Conservation (phyloP, 2,113 vertebrate species). For the Pterocles burchelli region DNA sequence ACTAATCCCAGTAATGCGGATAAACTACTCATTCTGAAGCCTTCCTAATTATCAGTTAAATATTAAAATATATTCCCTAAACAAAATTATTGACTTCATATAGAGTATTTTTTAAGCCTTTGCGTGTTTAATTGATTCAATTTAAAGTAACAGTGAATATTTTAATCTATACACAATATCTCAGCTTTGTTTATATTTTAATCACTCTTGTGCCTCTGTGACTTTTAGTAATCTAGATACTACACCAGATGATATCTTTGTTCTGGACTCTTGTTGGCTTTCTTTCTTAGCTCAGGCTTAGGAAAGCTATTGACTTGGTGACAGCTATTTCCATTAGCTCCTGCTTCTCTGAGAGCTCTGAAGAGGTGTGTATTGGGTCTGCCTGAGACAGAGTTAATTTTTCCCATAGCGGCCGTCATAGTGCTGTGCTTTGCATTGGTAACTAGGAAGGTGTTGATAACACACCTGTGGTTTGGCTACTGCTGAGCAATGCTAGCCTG, state of each 20-base stretch:
- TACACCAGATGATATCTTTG: neutral
- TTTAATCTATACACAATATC: neutral
- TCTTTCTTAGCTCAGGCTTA: neutral
- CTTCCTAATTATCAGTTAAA: neutral
- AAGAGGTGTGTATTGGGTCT: neutral
- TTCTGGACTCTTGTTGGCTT: neutral
- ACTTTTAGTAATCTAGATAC: neutral
- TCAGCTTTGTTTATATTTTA: neutral
- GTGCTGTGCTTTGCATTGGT: too few species aligned
- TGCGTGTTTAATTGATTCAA: neutral
- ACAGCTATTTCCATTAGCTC: neutral
- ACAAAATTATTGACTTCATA: slow-evolving; percentile 9
- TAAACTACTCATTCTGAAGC: neutral
- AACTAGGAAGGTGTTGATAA: too few species aligned
- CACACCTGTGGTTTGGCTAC: too few species aligned
- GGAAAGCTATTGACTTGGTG: neutral
- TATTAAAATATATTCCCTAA: neutral
- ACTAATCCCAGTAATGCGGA: neutral
- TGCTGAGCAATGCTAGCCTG: too few species aligned
- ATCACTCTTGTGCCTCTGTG: neutral
- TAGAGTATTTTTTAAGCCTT: neutral
- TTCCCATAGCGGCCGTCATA: too few species aligned
- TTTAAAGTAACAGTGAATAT: neutral
- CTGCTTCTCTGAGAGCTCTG: neutral
- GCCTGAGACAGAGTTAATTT: too few species aligned